These are phyloP conservation scores for Idaea aversata DNA, from an alignment of 2,888 invertebrate genomes.

Conservation along the genomic window DNA sequence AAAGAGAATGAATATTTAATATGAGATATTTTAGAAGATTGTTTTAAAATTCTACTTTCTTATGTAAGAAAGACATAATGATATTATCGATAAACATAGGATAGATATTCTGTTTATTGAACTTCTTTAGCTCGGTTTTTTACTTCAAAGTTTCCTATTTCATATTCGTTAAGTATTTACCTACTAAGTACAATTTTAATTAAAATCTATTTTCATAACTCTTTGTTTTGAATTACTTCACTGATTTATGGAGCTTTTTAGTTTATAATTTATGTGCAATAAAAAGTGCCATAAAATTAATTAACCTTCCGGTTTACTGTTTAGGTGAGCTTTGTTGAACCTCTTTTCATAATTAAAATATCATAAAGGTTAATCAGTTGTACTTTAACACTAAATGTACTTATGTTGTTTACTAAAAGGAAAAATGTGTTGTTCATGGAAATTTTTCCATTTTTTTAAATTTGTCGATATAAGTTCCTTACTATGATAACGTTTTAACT, in stretches of 20 bases:
- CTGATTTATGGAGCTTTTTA: slow-evolving; percentile 18
- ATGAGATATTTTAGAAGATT: no score
- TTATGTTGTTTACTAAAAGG: no score
- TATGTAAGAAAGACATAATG: no score
- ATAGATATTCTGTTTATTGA: no score
- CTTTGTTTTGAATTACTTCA: slow-evolving; percentile 21
- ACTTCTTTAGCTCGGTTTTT: no score
- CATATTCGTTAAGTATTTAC: not conserved
- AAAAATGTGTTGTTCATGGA: no score
- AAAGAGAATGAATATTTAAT: no score
- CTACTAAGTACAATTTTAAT: slow-evolving; percentile 11
- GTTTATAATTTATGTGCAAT: slow-evolving; percentile 15
- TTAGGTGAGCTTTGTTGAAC: not conserved
- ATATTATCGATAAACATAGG: no score
- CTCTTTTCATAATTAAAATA: not conserved
- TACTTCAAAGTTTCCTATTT: not conserved
- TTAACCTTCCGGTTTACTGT: slow-evolving; percentile 3
- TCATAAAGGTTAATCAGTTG: no score
- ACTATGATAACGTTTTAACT: not conserved
- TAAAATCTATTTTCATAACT: slow-evolving; percentile 27
- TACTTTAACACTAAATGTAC: no score
- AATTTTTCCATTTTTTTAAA: no score
- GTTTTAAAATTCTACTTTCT: no score
- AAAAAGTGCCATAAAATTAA: slow-evolving; percentile 14
- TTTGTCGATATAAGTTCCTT: not conserved